A percentile compares a stretch with the other conserved stretches of the same genome.
These are phyloP conservation scores for Lamproptera curius DNA, from an alignment of 2,888 invertebrate genomes.

Conservation along the genomic window DNA sequence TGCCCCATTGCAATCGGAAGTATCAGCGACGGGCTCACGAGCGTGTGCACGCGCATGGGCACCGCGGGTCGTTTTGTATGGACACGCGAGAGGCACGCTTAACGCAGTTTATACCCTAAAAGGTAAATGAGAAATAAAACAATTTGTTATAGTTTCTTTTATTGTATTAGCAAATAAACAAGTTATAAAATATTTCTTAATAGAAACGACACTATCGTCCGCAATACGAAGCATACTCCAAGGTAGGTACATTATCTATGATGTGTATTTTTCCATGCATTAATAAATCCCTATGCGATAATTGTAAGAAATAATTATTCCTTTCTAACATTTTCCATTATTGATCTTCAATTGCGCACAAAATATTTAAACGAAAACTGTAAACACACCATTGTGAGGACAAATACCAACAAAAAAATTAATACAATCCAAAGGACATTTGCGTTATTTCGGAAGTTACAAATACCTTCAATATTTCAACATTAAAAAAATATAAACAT, in stretches of 20 bases:
- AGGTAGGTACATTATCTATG: conserved; percentile 39
- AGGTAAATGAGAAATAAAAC: conserved; percentile 51
- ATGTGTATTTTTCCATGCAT: conserved; percentile 32
- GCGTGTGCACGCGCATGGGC: too few species aligned
- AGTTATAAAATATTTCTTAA: conserved; percentile 76
- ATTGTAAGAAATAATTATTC: conserved; percentile 18
- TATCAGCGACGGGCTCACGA: too few species aligned
- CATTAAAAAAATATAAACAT: conserved; percentile 72
- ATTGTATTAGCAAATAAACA: conserved; percentile 81
- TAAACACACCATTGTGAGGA: conserved; percentile 3
- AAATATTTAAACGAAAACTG: neutral
- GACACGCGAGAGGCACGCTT: too few species aligned
- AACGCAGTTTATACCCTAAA: too few species aligned
- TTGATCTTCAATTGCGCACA: neutral
- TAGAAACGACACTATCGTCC: conserved; percentile 65
- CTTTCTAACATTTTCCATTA: neutral
- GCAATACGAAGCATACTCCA: conserved; percentile 49
- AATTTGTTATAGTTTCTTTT: conserved; percentile 69
- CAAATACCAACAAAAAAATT: conserved; percentile 20
- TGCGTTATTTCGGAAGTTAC: conserved; percentile 51
- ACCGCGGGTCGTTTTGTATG: too few species aligned
- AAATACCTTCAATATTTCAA: conserved; percentile 55
- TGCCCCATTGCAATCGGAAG: too few species aligned
- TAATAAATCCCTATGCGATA: conserved; percentile 8
- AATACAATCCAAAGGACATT: too few species aligned